Base-by-base conservation (phyloP, 2,113 vertebrate species). In the Perca fluviatilis region DNA sequence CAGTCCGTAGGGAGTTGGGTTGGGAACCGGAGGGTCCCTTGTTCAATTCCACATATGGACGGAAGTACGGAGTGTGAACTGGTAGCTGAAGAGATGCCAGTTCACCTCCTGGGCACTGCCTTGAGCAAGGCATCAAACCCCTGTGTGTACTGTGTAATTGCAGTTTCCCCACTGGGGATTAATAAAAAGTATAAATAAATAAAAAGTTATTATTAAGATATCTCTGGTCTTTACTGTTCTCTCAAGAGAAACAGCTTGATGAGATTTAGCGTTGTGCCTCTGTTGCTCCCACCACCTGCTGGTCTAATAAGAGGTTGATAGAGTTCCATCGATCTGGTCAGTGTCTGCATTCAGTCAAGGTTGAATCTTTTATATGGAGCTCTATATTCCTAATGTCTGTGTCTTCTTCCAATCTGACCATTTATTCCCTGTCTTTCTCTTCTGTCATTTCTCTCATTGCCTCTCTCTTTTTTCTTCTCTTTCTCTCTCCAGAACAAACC, bases 291-390 rank as follows among this genome's bases (percentile, higher is more conserved):
- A 70, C 65, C n/a, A 67, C 83, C 80, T 76, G 47, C 77, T 77
- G 47, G 15, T 80, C 82, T 87, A 90, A 92, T 90, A 86, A 84
- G 77, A 80, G 66, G 56, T 71, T 89, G 88, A 92, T 89, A 75
- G 79, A 90, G 68, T 89, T 87, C 57, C 82, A 93, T 94, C 21
- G 93, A 94, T 93, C 81, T 56, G 68, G 83, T 86, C 87, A 80
- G 74, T 62, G 79, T 76, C 82, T 75, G 86, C 68, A 70, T 77
- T 88, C 69, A 71, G 50, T 84, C 5, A 25, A 76, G 84, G 78
- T 82, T 8, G 18, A 88, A 77, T 83, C 85, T 85, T 88, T 91
- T 86, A 89, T 81, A 63, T 54, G 43, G 87, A 63, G 76, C 69
- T 86, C 86, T 84, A 80, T 67, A 63, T 88, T 70, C 57, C 77